Conservation (phyloP, 1,140 invertebrate genomes). For the Doryteuthis pealeii region DNA sequence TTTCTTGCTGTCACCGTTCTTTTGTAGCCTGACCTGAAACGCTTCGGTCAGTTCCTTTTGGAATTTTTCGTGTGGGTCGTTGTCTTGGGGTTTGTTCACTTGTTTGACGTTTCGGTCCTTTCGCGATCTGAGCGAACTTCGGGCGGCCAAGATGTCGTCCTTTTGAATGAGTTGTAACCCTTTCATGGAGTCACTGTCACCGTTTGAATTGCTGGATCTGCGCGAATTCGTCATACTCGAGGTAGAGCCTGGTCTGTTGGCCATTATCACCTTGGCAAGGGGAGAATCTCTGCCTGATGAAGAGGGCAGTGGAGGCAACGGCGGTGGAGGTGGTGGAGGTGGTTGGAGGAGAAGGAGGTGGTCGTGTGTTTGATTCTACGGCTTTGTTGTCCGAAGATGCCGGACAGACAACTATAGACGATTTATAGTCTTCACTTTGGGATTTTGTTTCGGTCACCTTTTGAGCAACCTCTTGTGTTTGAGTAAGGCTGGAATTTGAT, state of each 20-base stretch:
- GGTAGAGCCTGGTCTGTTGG: not conserved
- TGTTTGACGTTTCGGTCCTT: not conserved
- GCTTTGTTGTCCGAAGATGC: not conserved
- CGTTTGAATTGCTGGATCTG: not conserved
- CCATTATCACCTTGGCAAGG: too few species aligned
- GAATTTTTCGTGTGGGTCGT: not conserved
- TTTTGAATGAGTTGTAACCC: not conserved
- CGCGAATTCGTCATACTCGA: not conserved
- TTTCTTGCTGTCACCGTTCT: not conserved
- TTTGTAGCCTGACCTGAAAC: not conserved
- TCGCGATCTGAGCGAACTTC: not conserved
- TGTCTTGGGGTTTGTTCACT: not conserved
- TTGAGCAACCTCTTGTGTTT: not conserved
- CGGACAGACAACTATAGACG: not conserved
- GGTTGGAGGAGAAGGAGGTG: not conserved
- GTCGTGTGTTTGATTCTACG: not conserved
- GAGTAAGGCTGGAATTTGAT: not conserved
- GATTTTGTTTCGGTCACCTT: not conserved
- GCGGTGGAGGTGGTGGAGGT: not conserved
- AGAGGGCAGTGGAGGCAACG: not conserved
- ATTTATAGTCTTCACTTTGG: not conserved
- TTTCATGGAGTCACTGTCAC: not conserved
- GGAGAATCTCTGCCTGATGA: not conserved
- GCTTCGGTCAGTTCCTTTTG: not conserved
- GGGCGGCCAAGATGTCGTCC: not conserved